These are phyloP conservation scores for Echinometra lucunter DNA, from an alignment of 53 echinoderm and acorn worm genomes.

Conservation along the genomic window DNA sequence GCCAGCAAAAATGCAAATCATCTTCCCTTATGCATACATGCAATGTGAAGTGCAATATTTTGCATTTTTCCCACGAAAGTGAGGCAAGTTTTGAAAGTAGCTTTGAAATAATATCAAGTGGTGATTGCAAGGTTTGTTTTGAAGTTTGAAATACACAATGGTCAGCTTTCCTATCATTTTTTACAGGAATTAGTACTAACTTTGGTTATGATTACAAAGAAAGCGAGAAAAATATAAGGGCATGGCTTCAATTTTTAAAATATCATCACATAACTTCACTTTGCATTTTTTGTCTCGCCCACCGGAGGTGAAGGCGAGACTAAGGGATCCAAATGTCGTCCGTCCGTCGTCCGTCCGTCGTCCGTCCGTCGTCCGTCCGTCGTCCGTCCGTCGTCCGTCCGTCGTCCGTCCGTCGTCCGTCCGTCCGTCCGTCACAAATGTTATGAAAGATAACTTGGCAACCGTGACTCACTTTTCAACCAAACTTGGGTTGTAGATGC, in stretches of 20 bases:
- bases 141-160: neutral
- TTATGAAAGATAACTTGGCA: no score
- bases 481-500: no score
- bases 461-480: no score
- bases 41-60: constrained; percentile 2
- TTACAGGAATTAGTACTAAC: neutral
- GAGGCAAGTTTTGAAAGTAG: neutral
- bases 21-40: neutral
- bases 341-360: no score
- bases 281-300: no score
- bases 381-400: no score
- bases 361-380: no score
- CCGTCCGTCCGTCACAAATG: no score
- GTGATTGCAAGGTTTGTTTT: constrained; percentile 16
- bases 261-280: neutral
- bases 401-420: no score
- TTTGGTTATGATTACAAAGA: neutral
- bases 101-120: constrained; percentile 28
- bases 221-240: neutral
- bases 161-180: neutral
- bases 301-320: no score
- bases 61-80: constrained; percentile 17
- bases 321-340: no score
- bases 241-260: neutral
- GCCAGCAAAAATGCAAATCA: constrained; percentile 19